Percentiles rank a stretch among this genome's conserved stretches.
These are phyloP conservation scores for Pyrgus malvae DNA, from an alignment of 2,888 invertebrate genomes.

Conservation along the genomic window DNA sequence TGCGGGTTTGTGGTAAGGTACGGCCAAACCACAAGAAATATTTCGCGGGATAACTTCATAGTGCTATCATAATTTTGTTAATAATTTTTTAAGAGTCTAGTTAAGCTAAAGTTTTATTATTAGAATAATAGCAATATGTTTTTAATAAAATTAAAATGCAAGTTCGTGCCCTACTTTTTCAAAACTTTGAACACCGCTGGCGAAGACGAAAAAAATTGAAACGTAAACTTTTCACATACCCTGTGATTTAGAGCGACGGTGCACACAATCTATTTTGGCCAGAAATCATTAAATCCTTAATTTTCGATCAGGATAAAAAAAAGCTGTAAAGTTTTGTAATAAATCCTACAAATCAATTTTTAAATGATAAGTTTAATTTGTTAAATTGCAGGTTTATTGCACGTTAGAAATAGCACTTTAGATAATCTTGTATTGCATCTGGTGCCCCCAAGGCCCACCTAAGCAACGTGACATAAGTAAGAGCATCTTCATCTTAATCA, in stretches of 20 bases:
- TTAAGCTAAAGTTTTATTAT: no score
- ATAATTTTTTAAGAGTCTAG: no score
- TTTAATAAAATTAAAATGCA: neutral
- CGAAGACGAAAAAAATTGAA: conserved; percentile 45
- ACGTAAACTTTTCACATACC: conserved; percentile 63
- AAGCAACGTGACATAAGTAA: no score
- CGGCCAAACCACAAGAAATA: no score
- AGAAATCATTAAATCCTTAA: conserved; percentile 52
- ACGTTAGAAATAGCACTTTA: no score
- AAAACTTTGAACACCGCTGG: conserved; percentile 42
- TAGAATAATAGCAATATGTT: no score
- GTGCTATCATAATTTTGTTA: no score
- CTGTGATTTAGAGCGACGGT: conserved; percentile 63
- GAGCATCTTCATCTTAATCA: no score
- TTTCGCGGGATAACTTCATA: no score
- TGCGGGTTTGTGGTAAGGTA: no score
- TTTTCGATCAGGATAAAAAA: conserved; percentile 39
- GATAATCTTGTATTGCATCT: no score
- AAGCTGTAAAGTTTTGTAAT: conserved; percentile 42
- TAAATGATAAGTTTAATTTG: neutral
- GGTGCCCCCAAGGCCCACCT: no score
- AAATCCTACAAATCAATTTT: conserved; percentile 40
- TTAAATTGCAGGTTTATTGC: neutral
- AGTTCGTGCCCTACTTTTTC: neutral
- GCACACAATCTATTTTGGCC: conserved; percentile 51